Base-by-base conservation (phyloP, 2,797 vertebrate genomes). In the Acanthurus tractus region DNA sequence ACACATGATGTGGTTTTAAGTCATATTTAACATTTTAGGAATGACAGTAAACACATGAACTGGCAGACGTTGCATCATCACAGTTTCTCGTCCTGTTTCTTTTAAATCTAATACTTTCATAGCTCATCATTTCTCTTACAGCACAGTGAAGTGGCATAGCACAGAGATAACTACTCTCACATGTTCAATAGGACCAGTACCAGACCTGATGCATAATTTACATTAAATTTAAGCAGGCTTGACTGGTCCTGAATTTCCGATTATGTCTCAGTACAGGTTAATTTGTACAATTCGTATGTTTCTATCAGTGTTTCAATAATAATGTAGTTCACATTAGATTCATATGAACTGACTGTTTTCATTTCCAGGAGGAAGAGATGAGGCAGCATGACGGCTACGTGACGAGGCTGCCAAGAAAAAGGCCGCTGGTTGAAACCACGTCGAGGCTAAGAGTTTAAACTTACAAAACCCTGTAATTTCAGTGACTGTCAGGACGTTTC, bases 161-260 rank as follows among this genome's bases (percentile, higher is more conserved):
- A 56, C 13, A 15, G 23, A 46, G 14, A 57, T 48, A 72, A 66
- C 25, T 42, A 2, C 65, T 55, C 65, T 55, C 49, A 40, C 42
- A 40, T 54, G 50, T 22, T 52, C 14, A 78, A 34, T 0, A 11
- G 48, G 22, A 61, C 20, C 44, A 65, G 57, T 69, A 81, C 79
- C 25, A 82, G 58, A 57, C 12, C 40, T 46, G 22, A 68, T 81
- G 63, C 58, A 25, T 81, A 13, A 88, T 83, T 63, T 23, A 80
- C 38, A 40, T 72, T 0, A 48, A 36, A 52, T 59, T 49, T 54
- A 49, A 63, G 56, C 12, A 42, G 2, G 12, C 44, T 10, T 68
- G 46, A 70, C 54, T 44, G 5, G 20, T 59, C 25, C 44, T 66
- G 20, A 69, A 63, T 34, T 59, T 29, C 14, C 2, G 4, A 18